Evolutionary conservation across 2,797 vertebrate species (phyloP).

Genomic region (Dromococcyx pavoninus): DNA sequence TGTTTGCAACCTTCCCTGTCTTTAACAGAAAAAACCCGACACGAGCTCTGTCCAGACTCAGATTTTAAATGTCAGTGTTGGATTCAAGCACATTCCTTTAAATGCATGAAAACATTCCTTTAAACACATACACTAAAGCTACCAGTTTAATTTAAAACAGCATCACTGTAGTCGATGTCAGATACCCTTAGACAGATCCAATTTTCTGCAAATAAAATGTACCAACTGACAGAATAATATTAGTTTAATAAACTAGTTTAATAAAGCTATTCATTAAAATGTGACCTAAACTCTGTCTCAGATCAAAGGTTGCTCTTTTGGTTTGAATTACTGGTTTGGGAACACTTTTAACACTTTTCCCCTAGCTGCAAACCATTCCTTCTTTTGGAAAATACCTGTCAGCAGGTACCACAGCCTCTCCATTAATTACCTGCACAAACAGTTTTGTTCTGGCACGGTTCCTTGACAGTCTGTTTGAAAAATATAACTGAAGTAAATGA

Average conservation of each 20-base stretch:
- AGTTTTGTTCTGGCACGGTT: conserved; percentile 46
- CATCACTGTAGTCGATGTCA: conserved; percentile 15
- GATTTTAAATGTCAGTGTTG: background rate
- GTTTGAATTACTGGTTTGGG: conserved; percentile 49
- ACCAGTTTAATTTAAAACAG: conserved; percentile 44
- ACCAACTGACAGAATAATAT: conserved; percentile 62
- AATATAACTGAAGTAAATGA: conserved; percentile 13
- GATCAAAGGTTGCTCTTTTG: conserved; percentile 53
- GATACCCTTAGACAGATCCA: conserved; percentile 42
- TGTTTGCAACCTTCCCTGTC: background rate
- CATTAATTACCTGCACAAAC: conserved; percentile 39
- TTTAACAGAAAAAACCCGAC: background rate
- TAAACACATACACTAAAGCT: conserved; percentile 20
- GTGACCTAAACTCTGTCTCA: conserved; percentile 44
- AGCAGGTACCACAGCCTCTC: conserved; percentile 44
- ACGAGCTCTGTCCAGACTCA: background rate
- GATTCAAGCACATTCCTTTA: conserved; percentile 15
- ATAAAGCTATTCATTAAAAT: conserved; percentile 62
- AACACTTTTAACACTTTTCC: conserved; percentile 44
- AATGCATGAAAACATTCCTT: conserved; percentile 30
- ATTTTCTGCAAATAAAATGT: conserved; percentile 65
- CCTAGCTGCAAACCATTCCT: conserved; percentile 39
- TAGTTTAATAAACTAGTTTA: conserved; percentile 65
- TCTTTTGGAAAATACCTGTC: conserved; percentile 60
- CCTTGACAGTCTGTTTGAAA: conserved; percentile 36